phyloP scores from a whole-genome alignment of 1,140 invertebrate species.

The Planococcus citri region DNA sequence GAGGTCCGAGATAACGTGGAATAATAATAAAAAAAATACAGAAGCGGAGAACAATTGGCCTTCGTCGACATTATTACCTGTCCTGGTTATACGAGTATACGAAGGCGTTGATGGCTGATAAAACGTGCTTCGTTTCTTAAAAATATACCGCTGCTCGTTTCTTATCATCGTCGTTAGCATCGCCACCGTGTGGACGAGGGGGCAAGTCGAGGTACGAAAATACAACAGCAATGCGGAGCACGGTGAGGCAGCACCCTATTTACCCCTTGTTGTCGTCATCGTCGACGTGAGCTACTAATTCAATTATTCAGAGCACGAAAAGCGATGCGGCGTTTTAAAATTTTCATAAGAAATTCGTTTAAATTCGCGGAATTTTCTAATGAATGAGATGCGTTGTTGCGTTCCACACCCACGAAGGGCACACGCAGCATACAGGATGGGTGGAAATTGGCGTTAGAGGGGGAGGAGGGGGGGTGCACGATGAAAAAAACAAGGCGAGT shows the following conservation, averaged over 20 bases:
- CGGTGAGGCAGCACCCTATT: no score
- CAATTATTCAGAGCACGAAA: not conserved
- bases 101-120: conserved; percentile 1
- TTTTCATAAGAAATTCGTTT: not conserved
- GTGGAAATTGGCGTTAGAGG: no score
- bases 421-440: no score
- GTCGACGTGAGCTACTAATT: not conserved
- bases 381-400: no score
- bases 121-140: conserved; percentile 2
- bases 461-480: no score
- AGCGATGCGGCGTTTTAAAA: not conserved
- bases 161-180: not conserved
- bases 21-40: not conserved
- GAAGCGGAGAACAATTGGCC: conserved; percentile 6
- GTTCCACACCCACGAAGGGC: no score
- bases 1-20: no score
- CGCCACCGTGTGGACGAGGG: no score
- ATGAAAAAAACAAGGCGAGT: no score
- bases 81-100: not conserved
- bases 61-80: conserved; percentile 6
- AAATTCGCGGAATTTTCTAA: not conserved
- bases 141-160: not conserved
- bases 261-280: no score
- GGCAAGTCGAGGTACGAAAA: no score
- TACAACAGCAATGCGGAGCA: no score